Evolutionary conservation across 1,140 invertebrate genomes (phyloP), one percentile per base, ranked within the genome.

Genomic region (Bacillus rossius): DNA sequence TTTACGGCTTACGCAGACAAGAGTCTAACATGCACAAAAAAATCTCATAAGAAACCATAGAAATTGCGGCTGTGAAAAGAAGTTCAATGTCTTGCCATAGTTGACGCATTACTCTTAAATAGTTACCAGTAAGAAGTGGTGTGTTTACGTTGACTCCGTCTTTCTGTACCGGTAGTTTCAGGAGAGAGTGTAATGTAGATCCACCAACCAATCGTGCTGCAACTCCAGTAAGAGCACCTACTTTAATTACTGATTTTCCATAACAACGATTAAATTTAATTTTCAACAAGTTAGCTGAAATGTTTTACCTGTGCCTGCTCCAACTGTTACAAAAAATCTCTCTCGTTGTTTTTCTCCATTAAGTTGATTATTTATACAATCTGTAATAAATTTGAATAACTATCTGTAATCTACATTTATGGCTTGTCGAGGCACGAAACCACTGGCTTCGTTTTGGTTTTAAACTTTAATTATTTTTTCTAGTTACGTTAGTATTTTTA

Each of bases 21-120:
- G 65, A 64, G 26, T 74, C 68, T 22, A 75, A 73, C 64, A 68
- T 72, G 45, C 71, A 71, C n/a, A n/a, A n/a, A n/a, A 8, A 74
- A 45, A 70, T 73, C 42, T 71, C 63, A 57, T 70, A 72, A 0
- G 69, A 60, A 3, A 73, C 66, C 69, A 71, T 72, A 50, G 67
- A 74, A 61, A 75, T 73, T 71, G 74, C 72, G 57, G 74, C 72
- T 17, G 73, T 70, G 54, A 74, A 70, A 7, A 75, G 61, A 63
- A 71, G 75, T 26, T 74, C 61, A 45, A 69, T 62, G 34, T 74
- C 34, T 63, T 65, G 62, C 71, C 71, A 76, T 61, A 65, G 57
- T 59, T 63, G 57, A 17, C 68, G 57, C 69, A 72, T 68, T 51
- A 62, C 52, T 65, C 61, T 62, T 38, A 74, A 60, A 52, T 68